phyloP scores from a whole-genome alignment of 2,888 invertebrate genomes.

The Sisyra terminalis region DNA sequence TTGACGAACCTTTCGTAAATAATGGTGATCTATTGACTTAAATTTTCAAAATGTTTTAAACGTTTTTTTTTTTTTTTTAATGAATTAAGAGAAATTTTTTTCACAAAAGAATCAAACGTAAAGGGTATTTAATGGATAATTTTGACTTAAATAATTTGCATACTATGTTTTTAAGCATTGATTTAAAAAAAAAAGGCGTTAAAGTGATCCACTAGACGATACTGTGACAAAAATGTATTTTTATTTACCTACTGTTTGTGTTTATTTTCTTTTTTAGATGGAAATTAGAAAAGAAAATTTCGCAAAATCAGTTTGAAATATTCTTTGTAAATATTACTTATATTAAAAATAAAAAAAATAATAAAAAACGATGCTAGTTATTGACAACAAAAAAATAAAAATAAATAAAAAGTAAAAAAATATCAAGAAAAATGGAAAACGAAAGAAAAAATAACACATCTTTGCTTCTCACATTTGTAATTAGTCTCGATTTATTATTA shows the following conservation, averaged over 20 bases:
- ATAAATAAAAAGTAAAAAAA: background rate
- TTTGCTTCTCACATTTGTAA: background rate
- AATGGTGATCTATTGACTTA: too few species aligned
- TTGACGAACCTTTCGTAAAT: too few species aligned
- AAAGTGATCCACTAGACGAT: too few species aligned
- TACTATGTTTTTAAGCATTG: too few species aligned
- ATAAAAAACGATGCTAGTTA: background rate
- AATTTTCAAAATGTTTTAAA: too few species aligned
- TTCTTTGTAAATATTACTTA: slow-evolving; percentile 1
- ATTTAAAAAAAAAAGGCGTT: too few species aligned
- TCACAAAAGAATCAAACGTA: too few species aligned
- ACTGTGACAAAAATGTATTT: background rate
- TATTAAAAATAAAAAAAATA: too few species aligned
- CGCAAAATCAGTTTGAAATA: background rate
- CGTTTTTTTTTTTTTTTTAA: background rate
- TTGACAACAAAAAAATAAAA: background rate
- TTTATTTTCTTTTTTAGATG: background rate
- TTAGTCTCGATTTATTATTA: background rate
- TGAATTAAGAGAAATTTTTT: background rate
- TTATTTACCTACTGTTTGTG: background rate
- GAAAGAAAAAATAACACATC: background rate
- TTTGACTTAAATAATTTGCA: too few species aligned
- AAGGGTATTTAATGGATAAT: too few species aligned
- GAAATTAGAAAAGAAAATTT: background rate
- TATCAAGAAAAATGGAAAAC: background rate